Percentiles rank a stretch among this genome's conserved stretches.
Evolutionary conservation across 2,888 invertebrate genomes (phyloP).

Genomic region (Crocallis elinguaria): DNA sequence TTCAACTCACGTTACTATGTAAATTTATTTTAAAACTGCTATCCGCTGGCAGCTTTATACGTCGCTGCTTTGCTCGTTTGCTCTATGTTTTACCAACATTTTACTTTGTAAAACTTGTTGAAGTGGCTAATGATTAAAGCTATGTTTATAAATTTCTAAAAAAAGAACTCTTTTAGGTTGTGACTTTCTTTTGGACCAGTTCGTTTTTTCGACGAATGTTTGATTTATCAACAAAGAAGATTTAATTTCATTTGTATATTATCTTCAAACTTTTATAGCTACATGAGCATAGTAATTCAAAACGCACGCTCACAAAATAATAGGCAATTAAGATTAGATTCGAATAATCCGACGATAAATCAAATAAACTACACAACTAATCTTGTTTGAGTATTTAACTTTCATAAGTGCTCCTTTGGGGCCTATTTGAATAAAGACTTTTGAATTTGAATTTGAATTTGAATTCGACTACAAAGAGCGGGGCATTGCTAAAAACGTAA

Average conservation of each 20-base stretch:
- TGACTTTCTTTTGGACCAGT: neutral
- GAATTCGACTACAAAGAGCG: conserved; percentile 52
- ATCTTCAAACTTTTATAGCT: neutral
- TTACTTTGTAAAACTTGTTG: conserved; percentile 15
- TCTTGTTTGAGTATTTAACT: conserved; percentile 55
- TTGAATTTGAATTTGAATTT: too few species aligned
- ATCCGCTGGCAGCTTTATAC: conserved; percentile 52
- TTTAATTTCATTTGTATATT: neutral
- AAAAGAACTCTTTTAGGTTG: neutral
- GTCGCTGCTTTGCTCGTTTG: conserved; percentile 37
- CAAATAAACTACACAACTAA: conserved; percentile 48
- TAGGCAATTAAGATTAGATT: conserved; percentile 15
- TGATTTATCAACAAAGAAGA: too few species aligned
- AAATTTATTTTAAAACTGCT: conserved; percentile 70
- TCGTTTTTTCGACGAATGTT: neutral
- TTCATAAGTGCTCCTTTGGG: too few species aligned
- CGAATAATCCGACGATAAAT: conserved; percentile 34
- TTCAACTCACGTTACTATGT: conserved; percentile 80
- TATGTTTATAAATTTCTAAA: neutral
- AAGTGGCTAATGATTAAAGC: neutral
- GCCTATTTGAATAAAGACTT: too few species aligned
- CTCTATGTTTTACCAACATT: conserved; percentile 21
- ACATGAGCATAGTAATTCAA: neutral
- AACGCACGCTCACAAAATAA: neutral
- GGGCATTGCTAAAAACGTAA: conserved; percentile 55